Evolutionary conservation across 2,113 vertebrate genomes (phyloP), one percentile per base, ranked within the genome.

Genomic region (Andinoacara biseriatus): DNA sequence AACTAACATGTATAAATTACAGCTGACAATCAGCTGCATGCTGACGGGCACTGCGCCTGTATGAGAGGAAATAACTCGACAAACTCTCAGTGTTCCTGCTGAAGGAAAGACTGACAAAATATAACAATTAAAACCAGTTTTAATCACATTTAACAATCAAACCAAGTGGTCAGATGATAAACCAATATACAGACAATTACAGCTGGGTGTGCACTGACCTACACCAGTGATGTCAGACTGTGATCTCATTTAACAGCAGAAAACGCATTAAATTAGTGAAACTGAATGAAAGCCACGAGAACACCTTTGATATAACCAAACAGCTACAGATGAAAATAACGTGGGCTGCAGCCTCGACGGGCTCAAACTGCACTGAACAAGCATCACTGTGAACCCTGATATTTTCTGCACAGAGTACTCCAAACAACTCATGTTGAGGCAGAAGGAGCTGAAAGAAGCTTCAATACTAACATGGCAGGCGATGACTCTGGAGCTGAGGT

Each of bases 381-480:
- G 5, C 43, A 31, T 10, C 56, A 22, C 56, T n/a, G 1, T n/a
- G 52, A 56, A n/a, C 18, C 8, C 52, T 22, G 49, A 69, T 7
- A 13, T 22, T 10, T 14, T 58, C 58, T 6, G 17, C 38, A 8
- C 13, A 1, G 2, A n/a, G 7, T n/a, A 3, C 59, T n/a, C 24
- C 58, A 52, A 1, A 26, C 17, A 20, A 54, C 40, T 33, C 17
- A 52, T 9, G 14, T 2, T 2, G 3, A 58, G 72, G 78, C 17
- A 29, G 13, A 3, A 4, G 4, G 1, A 58, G 14, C n/a, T 2
- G 3, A 18, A 5, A 29, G 4, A 38, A 0, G 2, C 20, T 10
- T n/a, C 5, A 1, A 4, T 76, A 97, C 98, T 97, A 93, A 99
- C 98, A 1, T 99, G 98, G 87, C 98, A 99, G 60, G 96, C 97